Conservation (phyloP, 2,113 vertebrate genomes). For the Heloderma charlesbogerti region DNA sequence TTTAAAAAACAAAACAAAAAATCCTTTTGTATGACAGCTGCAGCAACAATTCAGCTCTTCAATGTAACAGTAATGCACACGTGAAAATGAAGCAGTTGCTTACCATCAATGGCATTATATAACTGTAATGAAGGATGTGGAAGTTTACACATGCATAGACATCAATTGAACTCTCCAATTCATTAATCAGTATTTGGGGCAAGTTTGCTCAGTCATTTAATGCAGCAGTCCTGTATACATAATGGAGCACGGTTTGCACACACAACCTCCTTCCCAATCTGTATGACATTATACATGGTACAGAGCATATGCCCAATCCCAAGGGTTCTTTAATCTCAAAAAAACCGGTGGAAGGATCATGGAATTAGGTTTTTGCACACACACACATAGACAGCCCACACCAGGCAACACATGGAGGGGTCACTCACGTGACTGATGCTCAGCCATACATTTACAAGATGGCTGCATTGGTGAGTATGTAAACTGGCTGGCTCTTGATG, state of each 20-base stretch:
- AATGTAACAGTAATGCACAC: too few species aligned
- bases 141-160: neutral
- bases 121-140: neutral
- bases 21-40: neutral
- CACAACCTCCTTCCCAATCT: neutral
- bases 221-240: neutral
- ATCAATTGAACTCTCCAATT: neutral
- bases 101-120: neutral
- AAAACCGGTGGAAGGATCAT: neutral
- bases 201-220: neutral
- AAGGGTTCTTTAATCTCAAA: neutral
- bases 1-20: slow-evolving; percentile 15
- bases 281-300: neutral
- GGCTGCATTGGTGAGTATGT: neutral
- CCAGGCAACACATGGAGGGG: neutral
- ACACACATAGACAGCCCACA: neutral
- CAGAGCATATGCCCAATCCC: neutral
- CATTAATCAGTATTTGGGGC: neutral
- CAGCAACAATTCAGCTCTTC: neutral
- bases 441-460: neutral
- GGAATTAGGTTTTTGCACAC: neutral
- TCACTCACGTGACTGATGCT: neutral
- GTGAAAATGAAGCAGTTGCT: neutral
- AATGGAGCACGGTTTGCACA: neutral
- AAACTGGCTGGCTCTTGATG: neutral